Evolutionary conservation across 2,797 vertebrate species (phyloP), one percentile per base, ranked within the genome.

Genomic region (Eospalax fontanierii): DNA sequence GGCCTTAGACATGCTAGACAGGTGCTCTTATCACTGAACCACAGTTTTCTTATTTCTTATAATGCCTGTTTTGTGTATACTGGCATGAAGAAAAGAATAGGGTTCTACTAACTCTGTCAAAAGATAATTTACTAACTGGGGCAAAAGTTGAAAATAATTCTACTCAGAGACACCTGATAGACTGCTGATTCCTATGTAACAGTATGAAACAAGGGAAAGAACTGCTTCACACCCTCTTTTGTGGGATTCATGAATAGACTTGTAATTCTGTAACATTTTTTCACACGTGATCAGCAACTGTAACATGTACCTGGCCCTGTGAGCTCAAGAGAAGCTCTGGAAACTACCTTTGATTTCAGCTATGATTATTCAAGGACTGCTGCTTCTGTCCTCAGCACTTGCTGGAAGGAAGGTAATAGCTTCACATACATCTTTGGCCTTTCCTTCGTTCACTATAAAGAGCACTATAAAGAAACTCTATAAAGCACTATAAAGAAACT

Each of bases 401-500:
- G 30, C 46, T 86, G 75, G 73, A 46, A 50, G 57, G 24, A 88
- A 54, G 12, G n/a, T 5, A 87, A n/a, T 4, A 74, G 4, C 35
- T 92, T 54, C n/a, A 35, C 26, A 50, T 76, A 71, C 19, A 76
- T 80, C 9, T 71, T 82, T 87, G 63, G 54, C 26, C 79, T 87
- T 91, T 28, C 68, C 35, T 22, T 63, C 38, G 59, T 40, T 88
- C 57, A 80, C 85, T 79, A 73, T 86, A 86, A 92, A 96, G 76
- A 71, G 30, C 63, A 87, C 24, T 66, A n/a, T n/a, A n/a, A n/a
- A n/a, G n/a, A n/a, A 68, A 78, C 28, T 15, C 76, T 82, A 76
- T 89, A 90, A 89, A 93, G 93, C 59, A 59, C 65, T 35, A 57
- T 78, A 82, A 81, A 89, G 59, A 63, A 38, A 94, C 65, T 76